Conservation (phyloP, 2,888 invertebrate species). For the Euphydryas editha region DNA sequence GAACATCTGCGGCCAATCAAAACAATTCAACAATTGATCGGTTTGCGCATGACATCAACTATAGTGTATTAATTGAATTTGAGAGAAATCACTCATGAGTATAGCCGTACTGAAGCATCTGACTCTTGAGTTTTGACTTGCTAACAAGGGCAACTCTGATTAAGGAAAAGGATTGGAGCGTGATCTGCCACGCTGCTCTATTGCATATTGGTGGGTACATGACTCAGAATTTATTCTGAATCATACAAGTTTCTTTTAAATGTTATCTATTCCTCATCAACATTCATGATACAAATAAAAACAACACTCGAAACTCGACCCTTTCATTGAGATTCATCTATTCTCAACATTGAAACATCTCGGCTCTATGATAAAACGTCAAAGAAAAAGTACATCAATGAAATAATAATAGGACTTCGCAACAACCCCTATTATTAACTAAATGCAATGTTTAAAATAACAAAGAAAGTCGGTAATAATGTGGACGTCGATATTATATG, state of each 20-base stretch:
- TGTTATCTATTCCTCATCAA: no score
- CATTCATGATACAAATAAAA: no score
- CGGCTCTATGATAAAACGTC: no score
- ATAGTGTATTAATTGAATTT: constrained; percentile 2
- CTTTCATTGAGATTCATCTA: no score
- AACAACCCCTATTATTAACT: background rate
- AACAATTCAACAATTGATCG: constrained; percentile 28
- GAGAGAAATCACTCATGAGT: background rate
- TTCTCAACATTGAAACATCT: no score
- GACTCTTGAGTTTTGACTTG: background rate
- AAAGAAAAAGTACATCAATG: background rate
- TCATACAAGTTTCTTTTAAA: no score
- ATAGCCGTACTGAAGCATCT: background rate
- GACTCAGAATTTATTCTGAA: no score
- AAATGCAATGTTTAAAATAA: background rate
- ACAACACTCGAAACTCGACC: no score
- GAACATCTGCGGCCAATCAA: constrained; percentile 29
- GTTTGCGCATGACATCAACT: constrained; percentile 7
- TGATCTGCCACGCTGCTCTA: no score
- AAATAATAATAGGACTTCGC: background rate
- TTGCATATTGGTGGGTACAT: no score
- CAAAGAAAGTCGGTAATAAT: background rate
- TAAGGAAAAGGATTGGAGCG: no score
- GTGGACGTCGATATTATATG: background rate
- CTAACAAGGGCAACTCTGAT: background rate